phyloP scores from a whole-genome alignment of 2,797 vertebrate species.

The Enteromius fasciolatus region DNA sequence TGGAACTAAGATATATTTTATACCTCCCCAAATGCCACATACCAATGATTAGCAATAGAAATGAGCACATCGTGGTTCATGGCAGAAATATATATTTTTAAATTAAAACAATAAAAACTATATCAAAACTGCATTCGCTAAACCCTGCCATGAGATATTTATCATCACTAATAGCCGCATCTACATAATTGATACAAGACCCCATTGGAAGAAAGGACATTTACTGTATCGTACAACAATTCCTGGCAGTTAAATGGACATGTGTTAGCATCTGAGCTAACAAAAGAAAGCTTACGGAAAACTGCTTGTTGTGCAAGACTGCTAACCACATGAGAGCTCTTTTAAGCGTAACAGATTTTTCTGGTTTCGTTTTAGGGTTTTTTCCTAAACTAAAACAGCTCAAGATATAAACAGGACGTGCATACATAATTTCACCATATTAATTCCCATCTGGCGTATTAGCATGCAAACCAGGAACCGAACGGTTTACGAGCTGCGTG shows the following conservation, averaged over 20 bases:
- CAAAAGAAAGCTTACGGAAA: slow-evolving; percentile 7
- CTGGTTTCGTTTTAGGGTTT: background rate
- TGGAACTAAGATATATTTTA: background rate
- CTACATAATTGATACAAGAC: background rate
- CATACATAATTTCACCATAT: slow-evolving; percentile 26
- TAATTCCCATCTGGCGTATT: slow-evolving; percentile 20
- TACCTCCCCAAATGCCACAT: background rate
- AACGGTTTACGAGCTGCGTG: background rate
- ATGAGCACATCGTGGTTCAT: background rate
- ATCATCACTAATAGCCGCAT: background rate
- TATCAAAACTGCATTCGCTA: background rate
- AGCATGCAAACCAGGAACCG: slow-evolving; percentile 23
- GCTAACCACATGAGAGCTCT: slow-evolving; percentile 19
- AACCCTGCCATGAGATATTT: background rate
- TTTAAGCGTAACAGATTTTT: background rate
- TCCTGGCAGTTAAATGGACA: background rate
- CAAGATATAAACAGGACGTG: slow-evolving; percentile 16
- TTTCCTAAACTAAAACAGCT: slow-evolving; percentile 15
- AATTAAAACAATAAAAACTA: background rate
- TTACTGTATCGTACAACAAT: background rate
- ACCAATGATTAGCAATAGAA: background rate
- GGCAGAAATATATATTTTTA: background rate
- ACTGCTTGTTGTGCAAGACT: slow-evolving; percentile 21
- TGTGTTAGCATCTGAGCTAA: slow-evolving; percentile 23
- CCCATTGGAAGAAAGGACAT: background rate